Conservation (phyloP, 2,113 vertebrate genomes). For the Heterochromis multidens region DNA sequence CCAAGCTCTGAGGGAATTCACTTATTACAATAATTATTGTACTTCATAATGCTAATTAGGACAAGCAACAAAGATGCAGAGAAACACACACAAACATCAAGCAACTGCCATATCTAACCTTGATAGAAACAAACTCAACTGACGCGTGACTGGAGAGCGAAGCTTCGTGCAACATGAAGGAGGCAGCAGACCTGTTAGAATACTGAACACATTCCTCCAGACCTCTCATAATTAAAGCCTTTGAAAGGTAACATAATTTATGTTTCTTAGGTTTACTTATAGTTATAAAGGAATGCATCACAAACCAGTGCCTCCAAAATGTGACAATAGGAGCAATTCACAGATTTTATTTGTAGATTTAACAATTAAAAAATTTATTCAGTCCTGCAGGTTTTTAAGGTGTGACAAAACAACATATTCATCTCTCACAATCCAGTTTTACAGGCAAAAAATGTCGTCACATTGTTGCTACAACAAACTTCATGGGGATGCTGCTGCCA, state of each 20-base stretch:
- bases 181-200: neutral
- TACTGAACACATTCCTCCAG: neutral
- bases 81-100: neutral
- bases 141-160: neutral
- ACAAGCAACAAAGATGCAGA: neutral
- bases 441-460: neutral
- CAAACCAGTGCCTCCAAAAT: neutral
- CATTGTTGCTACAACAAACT: neutral
- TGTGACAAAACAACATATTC: neutral
- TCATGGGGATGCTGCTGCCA: neutral
- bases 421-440: neutral
- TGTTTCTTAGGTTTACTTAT: neutral
- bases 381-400: neutral
- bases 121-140: neutral
- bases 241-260: neutral
- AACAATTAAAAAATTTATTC: neutral
- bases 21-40: conserved; percentile 40
- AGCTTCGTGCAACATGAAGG: neutral
- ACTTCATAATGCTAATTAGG: conserved; percentile 40
- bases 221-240: neutral
- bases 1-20: conserved; percentile 21
- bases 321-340: neutral
- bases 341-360: neutral
- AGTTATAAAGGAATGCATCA: neutral
- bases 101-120: neutral